phyloP scores from a whole-genome alignment of 2,888 invertebrate genomes.

The Drosophila parthenogenetica region DNA sequence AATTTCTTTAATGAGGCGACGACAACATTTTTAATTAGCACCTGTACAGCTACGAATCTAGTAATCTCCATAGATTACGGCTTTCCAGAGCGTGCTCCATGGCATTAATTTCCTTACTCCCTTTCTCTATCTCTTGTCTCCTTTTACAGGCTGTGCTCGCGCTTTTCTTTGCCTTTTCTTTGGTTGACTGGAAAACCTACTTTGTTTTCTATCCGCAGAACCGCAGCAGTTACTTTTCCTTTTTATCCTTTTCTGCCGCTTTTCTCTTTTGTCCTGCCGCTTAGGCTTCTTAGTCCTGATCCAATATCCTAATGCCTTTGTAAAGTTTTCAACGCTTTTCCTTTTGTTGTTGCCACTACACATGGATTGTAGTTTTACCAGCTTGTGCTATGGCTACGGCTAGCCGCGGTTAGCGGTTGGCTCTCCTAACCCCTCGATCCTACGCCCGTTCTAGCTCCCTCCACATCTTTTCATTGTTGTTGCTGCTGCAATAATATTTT shows the following conservation, averaged over 20 bases:
- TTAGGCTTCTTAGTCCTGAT: conserved; percentile 43
- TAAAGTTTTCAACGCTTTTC: conserved; percentile 39
- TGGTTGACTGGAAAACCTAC: too few relatives aligned
- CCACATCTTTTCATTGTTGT: conserved; percentile 25
- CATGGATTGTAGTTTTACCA: conserved; percentile 32
- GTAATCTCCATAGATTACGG: conserved; percentile 63
- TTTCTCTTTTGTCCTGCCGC: conserved; percentile 1
- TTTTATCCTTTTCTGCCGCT: neutral
- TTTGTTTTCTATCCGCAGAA: conserved; percentile 10
- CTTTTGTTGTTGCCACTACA: conserved; percentile 28
- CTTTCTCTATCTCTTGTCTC: neutral
- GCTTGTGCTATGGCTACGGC: neutral
- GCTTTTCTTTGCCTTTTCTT: conserved; percentile 26
- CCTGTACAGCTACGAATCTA: conserved; percentile 64
- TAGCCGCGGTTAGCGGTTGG: conserved; percentile 20
- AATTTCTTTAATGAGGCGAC: conserved; percentile 82
- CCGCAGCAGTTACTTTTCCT: conserved; percentile 36
- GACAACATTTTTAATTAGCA: conserved; percentile 84
- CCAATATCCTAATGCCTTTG: conserved; percentile 65
- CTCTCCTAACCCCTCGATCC: neutral
- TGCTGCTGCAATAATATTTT: conserved; percentile 74
- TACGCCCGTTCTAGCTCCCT: too few relatives aligned
- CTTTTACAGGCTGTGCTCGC: conserved; percentile 21
- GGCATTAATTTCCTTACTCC: conserved; percentile 59
- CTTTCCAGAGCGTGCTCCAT: conserved; percentile 30